Conservation (phyloP, 1,140 invertebrate species). For the Ceratina australensis region DNA sequence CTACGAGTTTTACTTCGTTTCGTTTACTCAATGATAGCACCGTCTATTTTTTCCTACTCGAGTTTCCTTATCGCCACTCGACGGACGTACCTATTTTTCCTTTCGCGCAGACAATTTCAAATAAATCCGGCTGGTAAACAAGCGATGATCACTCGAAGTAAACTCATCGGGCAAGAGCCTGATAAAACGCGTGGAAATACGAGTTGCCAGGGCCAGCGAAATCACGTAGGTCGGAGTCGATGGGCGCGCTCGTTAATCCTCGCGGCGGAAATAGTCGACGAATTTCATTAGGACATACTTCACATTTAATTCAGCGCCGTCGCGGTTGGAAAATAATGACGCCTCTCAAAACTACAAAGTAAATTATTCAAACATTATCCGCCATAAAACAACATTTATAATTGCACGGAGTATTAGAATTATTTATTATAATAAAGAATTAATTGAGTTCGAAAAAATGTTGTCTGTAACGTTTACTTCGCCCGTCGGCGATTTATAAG, state of each 20-base stretch:
- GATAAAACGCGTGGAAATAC: background rate
- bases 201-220: background rate
- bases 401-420: background rate
- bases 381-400: too few relatives aligned
- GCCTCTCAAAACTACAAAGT: too few relatives aligned
- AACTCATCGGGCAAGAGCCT: background rate
- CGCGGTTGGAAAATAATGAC: background rate
- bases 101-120: background rate
- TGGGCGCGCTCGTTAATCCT: constrained; percentile 29
- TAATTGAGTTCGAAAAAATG: too few relatives aligned
- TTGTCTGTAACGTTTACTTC: too few relatives aligned
- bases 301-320: constrained; percentile 24
- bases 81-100: background rate
- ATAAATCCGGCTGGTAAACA: background rate
- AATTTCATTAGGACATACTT: constrained; percentile 40
- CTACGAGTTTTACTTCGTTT: too few relatives aligned
- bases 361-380: too few relatives aligned
- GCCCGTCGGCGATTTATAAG: too few relatives aligned
- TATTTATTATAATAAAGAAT: too few relatives aligned
- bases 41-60: too few relatives aligned
- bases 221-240: background rate
- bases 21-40: too few relatives aligned
- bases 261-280: constrained; percentile 14
- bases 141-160: background rate
- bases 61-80: too few relatives aligned